phyloP scores from a whole-genome alignment of 2,113 vertebrate species.

The Cricetomys ansorgei region DNA sequence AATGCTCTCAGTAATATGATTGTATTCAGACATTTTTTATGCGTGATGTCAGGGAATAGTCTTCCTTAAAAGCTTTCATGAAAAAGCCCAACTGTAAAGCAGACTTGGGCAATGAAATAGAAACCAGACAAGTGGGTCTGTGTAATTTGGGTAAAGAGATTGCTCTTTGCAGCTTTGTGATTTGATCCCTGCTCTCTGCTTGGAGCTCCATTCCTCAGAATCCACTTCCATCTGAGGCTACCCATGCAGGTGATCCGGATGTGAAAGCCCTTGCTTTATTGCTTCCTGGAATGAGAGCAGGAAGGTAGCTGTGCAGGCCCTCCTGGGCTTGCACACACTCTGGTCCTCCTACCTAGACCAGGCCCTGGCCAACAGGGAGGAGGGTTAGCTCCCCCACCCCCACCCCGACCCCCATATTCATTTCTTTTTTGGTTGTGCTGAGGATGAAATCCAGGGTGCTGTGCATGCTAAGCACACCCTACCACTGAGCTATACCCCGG shows the following conservation, averaged over 20 bases:
- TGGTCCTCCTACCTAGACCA: neutral
- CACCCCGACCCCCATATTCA: accelerated
- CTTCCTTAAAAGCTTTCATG: slow-evolving; percentile 84
- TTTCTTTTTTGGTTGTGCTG: neutral
- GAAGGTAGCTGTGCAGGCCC: slow-evolving; percentile 11
- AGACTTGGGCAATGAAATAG: slow-evolving; percentile 83
- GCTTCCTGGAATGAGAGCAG: slow-evolving; percentile 5
- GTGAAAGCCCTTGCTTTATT: slow-evolving; percentile 74
- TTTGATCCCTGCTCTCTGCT: slow-evolving; percentile 77
- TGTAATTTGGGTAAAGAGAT: slow-evolving; percentile 76
- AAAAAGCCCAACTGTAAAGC: slow-evolving; percentile 87
- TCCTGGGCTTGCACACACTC: neutral
- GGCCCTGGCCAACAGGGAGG: neutral
- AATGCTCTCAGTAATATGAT: slow-evolving; percentile 77
- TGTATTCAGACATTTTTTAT: slow-evolving; percentile 81
- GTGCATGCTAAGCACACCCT: neutral
- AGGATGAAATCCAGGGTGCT: neutral
- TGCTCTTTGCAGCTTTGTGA: slow-evolving; percentile 77
- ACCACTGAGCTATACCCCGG: neutral
- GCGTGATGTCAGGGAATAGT: slow-evolving; percentile 82
- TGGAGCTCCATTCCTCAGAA: slow-evolving; percentile 72
- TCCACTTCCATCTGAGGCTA: slow-evolving; percentile 75
- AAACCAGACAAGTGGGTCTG: slow-evolving; percentile 84
- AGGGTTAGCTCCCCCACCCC: neutral
- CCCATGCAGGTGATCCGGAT: slow-evolving; percentile 67